These are phyloP conservation scores for Pontoporia blainvillei DNA, from an alignment of 2,113 vertebrate species.

Conservation along the genomic window DNA sequence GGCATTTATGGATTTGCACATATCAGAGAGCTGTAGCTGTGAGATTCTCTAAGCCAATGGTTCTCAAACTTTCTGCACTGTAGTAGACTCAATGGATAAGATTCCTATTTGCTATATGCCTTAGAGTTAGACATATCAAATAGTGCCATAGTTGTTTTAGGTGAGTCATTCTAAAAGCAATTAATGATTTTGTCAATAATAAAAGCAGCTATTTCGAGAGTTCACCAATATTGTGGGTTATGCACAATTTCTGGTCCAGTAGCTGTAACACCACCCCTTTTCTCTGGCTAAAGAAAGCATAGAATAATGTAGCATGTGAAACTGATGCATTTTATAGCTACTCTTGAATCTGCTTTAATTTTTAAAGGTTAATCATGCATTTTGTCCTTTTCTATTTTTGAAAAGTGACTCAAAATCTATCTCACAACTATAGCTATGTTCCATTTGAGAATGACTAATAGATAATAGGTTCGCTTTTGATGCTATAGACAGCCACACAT, in stretches of 20 bases:
- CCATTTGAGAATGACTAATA: neutral
- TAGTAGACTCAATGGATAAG: neutral
- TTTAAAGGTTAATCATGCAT: neutral
- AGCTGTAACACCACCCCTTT: neutral
- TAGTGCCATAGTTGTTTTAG: neutral
- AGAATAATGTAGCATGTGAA: neutral
- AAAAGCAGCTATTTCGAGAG: neutral
- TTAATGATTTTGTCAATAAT: neutral
- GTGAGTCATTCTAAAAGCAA: neutral
- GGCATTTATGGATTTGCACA: neutral
- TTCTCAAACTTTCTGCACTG: neutral
- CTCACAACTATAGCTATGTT: neutral
- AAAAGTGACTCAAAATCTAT: neutral
- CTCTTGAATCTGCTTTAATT: neutral
- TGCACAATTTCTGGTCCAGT: neutral
- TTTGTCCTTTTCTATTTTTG: neutral
- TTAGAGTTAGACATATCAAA: neutral
- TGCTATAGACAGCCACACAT: neutral
- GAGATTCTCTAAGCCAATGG: neutral
- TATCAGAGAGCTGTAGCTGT: accelerated
- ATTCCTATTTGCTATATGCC: neutral
- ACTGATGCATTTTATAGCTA: neutral
- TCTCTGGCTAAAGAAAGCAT: neutral
- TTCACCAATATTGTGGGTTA: neutral
- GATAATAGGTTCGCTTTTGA: neutral